Percentiles rank a stretch among this genome's conserved stretches.
These are phyloP conservation scores for Cheilosia scutellata DNA, from an alignment of 2,888 invertebrate species.

Conservation along the genomic window DNA sequence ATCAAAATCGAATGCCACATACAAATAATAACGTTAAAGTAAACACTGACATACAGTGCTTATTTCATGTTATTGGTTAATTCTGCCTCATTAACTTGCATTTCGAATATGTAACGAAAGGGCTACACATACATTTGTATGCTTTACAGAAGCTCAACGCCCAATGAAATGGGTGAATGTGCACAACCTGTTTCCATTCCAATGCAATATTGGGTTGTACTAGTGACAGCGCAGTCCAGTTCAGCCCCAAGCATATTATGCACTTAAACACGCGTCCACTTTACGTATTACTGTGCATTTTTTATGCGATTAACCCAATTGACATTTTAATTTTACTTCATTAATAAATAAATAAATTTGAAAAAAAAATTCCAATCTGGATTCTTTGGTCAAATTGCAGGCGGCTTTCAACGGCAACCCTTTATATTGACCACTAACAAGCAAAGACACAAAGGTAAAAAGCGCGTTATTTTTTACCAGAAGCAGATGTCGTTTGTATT, in stretches of 20 bases:
- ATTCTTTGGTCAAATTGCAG: slow-evolving; percentile 3
- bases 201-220: not conserved
- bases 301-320: slow-evolving; percentile 56
- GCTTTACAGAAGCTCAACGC: slow-evolving; percentile 42
- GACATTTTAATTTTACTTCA: slow-evolving; percentile 62
- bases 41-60: slow-evolving; percentile 56
- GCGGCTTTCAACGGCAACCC: not conserved
- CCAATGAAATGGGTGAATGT: slow-evolving; percentile 15
- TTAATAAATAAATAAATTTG: slow-evolving; percentile 63
- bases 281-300: slow-evolving; percentile 29
- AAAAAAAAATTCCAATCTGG: not conserved
- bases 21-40: slow-evolving; percentile 26
- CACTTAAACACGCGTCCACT: not conserved
- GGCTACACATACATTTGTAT: not conserved
- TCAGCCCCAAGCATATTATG: not conserved
- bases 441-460: not conserved
- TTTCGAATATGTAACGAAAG: not conserved
- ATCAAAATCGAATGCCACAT: slow-evolving; percentile 9
- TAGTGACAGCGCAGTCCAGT: not conserved
- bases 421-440: not conserved
- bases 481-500: not conserved
- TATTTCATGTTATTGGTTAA: slow-evolving; percentile 61
- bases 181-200: slow-evolving; percentile 16
- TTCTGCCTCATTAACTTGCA: slow-evolving; percentile 58
- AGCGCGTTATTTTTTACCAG: not conserved